phyloP scores from a whole-genome alignment of 1,140 invertebrate species.

The Trichonephila clavata region DNA sequence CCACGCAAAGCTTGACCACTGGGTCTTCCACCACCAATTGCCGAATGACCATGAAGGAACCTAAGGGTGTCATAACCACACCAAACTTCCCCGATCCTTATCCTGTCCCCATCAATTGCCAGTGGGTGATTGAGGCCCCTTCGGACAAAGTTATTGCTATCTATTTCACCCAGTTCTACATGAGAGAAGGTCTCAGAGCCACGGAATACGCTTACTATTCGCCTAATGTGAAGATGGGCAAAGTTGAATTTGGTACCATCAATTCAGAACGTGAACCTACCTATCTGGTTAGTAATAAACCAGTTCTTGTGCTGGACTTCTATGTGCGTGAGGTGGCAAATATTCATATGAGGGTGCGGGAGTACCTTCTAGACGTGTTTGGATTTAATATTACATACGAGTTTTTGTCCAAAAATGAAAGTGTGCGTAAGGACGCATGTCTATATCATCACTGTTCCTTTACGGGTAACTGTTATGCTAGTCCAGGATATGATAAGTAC shows the following conservation, averaged over 20 bases:
- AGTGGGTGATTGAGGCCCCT: slow-evolving; percentile 91
- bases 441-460: slow-evolving; percentile 89
- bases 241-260: slow-evolving; percentile 79
- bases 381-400: slow-evolving; percentile 97
- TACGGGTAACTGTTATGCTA: slow-evolving; percentile 90
- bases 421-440: slow-evolving; percentile 68
- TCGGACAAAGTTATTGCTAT: slow-evolving; percentile 86
- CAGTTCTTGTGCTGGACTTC: slow-evolving; percentile 90
- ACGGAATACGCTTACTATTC: slow-evolving; percentile 87
- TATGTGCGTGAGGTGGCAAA: slow-evolving; percentile 87
- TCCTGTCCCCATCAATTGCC: slow-evolving; percentile 89
- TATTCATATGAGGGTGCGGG: slow-evolving; percentile 90
- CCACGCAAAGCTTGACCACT: neutral
- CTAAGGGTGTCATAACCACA: slow-evolving; percentile 85
- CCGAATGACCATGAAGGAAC: slow-evolving; percentile 68
- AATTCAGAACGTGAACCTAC: slow-evolving; percentile 80
- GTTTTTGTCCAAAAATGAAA: slow-evolving; percentile 82
- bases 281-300: slow-evolving; percentile 85
- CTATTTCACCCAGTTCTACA: slow-evolving; percentile 93
- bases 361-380: slow-evolving; percentile 90
- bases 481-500: slow-evolving; percentile 84
- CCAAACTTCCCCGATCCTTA: slow-evolving; percentile 91
- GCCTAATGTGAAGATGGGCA: slow-evolving; percentile 78
- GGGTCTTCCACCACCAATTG: slow-evolving; percentile 30
- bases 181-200: slow-evolving; percentile 89